Conservation (phyloP, 1,140 invertebrate species). For the Pseudobourletiella spinata region DNA sequence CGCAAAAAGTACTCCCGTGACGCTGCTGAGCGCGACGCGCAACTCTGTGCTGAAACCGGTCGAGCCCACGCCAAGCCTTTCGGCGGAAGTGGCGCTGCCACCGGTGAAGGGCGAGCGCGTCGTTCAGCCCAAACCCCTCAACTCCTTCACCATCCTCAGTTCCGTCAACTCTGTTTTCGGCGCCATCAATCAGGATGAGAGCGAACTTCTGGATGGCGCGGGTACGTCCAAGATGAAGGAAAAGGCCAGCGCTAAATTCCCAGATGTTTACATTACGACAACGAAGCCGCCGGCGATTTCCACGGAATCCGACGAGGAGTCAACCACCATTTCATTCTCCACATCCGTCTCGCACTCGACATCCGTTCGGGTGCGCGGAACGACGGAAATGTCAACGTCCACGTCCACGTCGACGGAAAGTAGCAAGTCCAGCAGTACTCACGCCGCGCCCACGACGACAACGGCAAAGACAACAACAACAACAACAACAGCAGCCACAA, state of each 20-base stretch:
- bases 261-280: too few species aligned
- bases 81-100: too few species aligned
- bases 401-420: neutral
- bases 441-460: neutral
- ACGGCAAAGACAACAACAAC: too few species aligned
- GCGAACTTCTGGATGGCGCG: too few species aligned
- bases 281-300: too few species aligned
- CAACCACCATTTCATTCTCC: constrained; percentile 1
- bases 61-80: constrained; percentile 11
- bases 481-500: constrained; percentile 11
- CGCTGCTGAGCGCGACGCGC: constrained; percentile 11
- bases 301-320: too few species aligned
- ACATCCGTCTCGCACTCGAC: constrained; percentile 17
- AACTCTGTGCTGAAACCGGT: constrained; percentile 28
- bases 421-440: neutral
- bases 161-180: constrained; percentile 3
- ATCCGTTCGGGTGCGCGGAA: constrained; percentile 7
- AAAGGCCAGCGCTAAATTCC: too few species aligned
- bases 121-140: constrained; percentile 22
- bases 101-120: neutral
- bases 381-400: constrained; percentile 1
- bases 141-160: constrained; percentile 18
- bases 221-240: too few species aligned
- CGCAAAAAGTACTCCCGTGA: constrained; percentile 19
- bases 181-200: neutral